Evolutionary conservation across 2,888 invertebrate genomes (phyloP).

Genomic region (Orthonychiurus folsomi): DNA sequence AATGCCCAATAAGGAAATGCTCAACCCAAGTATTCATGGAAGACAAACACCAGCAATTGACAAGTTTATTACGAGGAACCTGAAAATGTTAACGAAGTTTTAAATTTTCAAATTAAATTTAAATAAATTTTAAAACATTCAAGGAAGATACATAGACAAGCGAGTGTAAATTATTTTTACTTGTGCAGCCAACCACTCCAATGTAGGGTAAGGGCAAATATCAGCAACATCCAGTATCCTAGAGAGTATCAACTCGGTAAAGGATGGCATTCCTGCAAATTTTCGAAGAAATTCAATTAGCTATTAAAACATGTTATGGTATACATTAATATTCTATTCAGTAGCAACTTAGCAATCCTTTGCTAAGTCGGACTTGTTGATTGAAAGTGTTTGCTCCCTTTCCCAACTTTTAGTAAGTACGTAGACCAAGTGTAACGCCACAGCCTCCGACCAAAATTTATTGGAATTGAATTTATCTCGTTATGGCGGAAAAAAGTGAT

Average conservation of each 20-base stretch:
- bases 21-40: constrained; percentile 89
- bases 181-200: constrained; percentile 83
- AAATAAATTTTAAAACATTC: not conserved
- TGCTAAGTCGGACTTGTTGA: too few species aligned
- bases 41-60: constrained; percentile 83
- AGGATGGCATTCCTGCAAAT: constrained; percentile 79
- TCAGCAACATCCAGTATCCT: constrained; percentile 76
- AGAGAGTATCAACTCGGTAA: constrained; percentile 77
- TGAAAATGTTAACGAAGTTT: constrained; percentile 41
- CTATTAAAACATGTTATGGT: too few species aligned
- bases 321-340: too few species aligned
- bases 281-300: too few species aligned
- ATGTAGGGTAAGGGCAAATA: constrained; percentile 79
- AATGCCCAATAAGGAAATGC: constrained; percentile 73
- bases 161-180: constrained; percentile 39
- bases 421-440: too few species aligned
- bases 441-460: too few species aligned
- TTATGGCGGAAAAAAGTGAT: too few species aligned
- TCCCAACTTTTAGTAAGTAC: too few species aligned
- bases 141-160: not conserved
- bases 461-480: too few species aligned
- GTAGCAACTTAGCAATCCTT: too few species aligned
- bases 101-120: constrained; percentile 3
- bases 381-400: too few species aligned
- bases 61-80: constrained; percentile 72